Evolutionary conservation across 2,888 invertebrate species (phyloP).

Genomic region (Zele albiditarsus): DNA sequence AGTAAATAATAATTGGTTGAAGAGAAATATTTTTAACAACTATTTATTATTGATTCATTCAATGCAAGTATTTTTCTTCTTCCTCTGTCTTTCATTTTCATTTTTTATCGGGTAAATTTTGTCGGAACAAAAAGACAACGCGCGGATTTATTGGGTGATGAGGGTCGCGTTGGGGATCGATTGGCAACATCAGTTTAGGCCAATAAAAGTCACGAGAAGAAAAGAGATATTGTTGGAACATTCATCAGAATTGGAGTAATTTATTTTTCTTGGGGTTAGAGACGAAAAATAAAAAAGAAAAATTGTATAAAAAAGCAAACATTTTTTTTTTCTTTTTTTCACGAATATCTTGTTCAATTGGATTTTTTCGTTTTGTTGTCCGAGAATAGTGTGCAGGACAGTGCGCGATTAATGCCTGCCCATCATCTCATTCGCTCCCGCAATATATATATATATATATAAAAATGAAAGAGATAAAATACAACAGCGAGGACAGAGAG

Average conservation of each 20-base stretch:
- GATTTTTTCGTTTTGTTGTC: slow-evolving; percentile 20
- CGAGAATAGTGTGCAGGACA: slow-evolving; percentile 10
- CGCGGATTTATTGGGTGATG: slow-evolving; percentile 20
- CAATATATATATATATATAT: slow-evolving; percentile 8
- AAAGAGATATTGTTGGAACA: slow-evolving; percentile 23
- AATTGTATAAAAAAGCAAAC: not conserved
- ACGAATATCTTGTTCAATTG: slow-evolving; percentile 31
- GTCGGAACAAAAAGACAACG: not conserved
- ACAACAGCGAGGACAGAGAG: slow-evolving; percentile 35
- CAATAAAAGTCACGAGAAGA: slow-evolving; percentile 38
- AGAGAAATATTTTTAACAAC: too few relatives aligned
- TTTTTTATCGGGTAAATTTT: not conserved
- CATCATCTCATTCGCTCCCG: not conserved
- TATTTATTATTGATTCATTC: not conserved
- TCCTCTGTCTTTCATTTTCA: not conserved
- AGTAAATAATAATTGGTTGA: too few relatives aligned
- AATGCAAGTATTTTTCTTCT: not conserved
- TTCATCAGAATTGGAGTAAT: slow-evolving; percentile 38
- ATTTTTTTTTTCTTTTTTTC: slow-evolving; percentile 14
- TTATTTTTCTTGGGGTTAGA: slow-evolving; percentile 25
- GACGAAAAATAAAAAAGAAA: slow-evolving; percentile 21
- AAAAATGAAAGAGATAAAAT: slow-evolving; percentile 22
- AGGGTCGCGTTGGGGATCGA: slow-evolving; percentile 24
- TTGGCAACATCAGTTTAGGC: slow-evolving; percentile 34
- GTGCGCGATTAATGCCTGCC: slow-evolving; percentile 32